A percentile compares a stretch with the other conserved stretches of the same genome.
phyloP scores from a whole-genome alignment of 1,140 invertebrate species.

The Maconellicoccus hirsutus region DNA sequence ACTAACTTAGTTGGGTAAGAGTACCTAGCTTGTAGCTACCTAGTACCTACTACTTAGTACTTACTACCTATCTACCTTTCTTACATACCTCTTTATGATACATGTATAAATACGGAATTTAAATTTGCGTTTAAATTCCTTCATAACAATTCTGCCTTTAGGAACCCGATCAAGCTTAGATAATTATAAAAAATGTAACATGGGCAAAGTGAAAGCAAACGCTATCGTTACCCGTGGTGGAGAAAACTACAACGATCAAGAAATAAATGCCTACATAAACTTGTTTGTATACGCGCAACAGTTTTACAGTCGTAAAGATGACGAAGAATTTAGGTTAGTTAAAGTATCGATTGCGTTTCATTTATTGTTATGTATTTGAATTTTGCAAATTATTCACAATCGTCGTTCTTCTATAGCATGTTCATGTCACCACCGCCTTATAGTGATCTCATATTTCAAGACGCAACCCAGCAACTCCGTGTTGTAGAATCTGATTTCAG shows the following conservation, averaged over 20 bases:
- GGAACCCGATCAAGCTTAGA: slow-evolving; percentile 59
- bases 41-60: no score
- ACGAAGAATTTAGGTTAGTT: slow-evolving; percentile 65
- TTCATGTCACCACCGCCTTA: slow-evolving; percentile 68
- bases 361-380: slow-evolving; percentile 10
- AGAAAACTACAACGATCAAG: slow-evolving; percentile 58
- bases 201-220: slow-evolving; percentile 83
- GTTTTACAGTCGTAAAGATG: slow-evolving; percentile 70
- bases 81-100: no score
- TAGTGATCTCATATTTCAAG: slow-evolving; percentile 83
- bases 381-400: slow-evolving; percentile 9
- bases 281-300: slow-evolving; percentile 83
- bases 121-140: no score
- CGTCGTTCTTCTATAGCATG: slow-evolving; percentile 75
- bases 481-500: slow-evolving; percentile 50
- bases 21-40: neutral
- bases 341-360: neutral
- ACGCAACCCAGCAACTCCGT: slow-evolving; percentile 72
- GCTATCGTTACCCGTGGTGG: slow-evolving; percentile 77
- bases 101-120: no score
- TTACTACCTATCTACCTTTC: no score
- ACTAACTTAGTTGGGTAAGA: neutral
- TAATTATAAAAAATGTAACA: slow-evolving; percentile 73
- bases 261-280: slow-evolving; percentile 73
- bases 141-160: slow-evolving; percentile 30